phyloP scores from a whole-genome alignment of 2,888 invertebrate species.

The Drosophila paracracens region DNA sequence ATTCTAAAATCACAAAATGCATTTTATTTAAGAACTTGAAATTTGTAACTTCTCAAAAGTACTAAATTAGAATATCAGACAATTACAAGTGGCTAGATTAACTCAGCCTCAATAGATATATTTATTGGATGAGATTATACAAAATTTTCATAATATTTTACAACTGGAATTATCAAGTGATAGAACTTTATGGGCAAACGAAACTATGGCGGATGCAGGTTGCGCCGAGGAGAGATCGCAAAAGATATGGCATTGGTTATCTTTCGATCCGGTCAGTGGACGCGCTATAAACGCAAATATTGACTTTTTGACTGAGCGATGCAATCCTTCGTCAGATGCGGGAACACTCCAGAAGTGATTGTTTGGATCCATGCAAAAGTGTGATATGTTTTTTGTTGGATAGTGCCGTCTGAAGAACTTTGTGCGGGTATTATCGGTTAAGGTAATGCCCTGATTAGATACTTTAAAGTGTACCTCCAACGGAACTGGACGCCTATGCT shows the following conservation, averaged over 20 bases:
- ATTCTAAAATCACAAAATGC: background rate
- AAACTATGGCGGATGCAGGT: conserved; percentile 96
- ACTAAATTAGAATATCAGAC: background rate
- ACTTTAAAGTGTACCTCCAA: conserved; percentile 97
- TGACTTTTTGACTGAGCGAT: conserved; percentile 84
- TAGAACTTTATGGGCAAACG: conserved; percentile 83
- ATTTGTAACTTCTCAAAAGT: background rate
- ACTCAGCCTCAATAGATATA: background rate
- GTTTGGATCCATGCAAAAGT: conserved; percentile 96
- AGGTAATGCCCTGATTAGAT: conserved; percentile 96
- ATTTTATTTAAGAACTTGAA: background rate
- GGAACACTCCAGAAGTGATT: conserved; percentile 90
- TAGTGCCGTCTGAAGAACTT: conserved; percentile 95
- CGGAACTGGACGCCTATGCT: conserved; percentile 87
- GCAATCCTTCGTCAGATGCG: conserved; percentile 56
- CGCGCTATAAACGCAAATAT: conserved; percentile 98
- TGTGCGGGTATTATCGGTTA: conserved; percentile 97
- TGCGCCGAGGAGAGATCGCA: conserved; percentile 96
- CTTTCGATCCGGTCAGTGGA: conserved; percentile 91
- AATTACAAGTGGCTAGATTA: background rate
- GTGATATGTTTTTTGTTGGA: conserved; percentile 94
- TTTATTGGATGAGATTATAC: conserved; percentile 5
- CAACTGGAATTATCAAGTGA: conserved; percentile 67
- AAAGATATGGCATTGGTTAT: conserved; percentile 99
- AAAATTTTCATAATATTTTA: conserved; percentile 45